phyloP scores from a whole-genome alignment of 2,888 invertebrate genomes.

The Bombyx huttoni region DNA sequence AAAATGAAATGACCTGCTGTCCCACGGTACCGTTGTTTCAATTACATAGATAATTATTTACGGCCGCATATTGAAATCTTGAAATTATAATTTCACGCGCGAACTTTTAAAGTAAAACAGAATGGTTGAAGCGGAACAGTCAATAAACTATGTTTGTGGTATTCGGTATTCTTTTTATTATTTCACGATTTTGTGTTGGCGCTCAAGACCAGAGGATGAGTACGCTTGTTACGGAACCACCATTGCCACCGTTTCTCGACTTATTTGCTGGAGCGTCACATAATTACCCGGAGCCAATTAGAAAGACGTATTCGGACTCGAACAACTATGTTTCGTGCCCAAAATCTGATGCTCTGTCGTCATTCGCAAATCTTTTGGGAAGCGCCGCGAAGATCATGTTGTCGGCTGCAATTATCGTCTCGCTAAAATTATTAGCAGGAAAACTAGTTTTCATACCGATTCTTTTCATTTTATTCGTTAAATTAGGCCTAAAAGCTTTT shows the following conservation, averaged over 20 bases:
- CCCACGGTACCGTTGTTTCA: slow-evolving; percentile 36
- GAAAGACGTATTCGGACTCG: slow-evolving; percentile 49
- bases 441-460: slow-evolving; percentile 55
- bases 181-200: slow-evolving; percentile 17
- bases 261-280: slow-evolving; percentile 50
- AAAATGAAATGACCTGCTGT: slow-evolving; percentile 26
- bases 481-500: slow-evolving; percentile 52
- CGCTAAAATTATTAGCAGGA: slow-evolving; percentile 49
- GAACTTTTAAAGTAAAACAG: slow-evolving; percentile 54
- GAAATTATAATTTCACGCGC: slow-evolving; percentile 57
- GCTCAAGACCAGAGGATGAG: slow-evolving; percentile 51
- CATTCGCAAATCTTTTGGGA: slow-evolving; percentile 51
- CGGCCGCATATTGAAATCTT: slow-evolving; percentile 40
- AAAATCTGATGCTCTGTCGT: slow-evolving; percentile 44
- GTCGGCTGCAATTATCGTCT: slow-evolving; percentile 48
- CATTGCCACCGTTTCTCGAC: slow-evolving; percentile 44
- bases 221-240: slow-evolving; percentile 30
- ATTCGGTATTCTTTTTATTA: slow-evolving; percentile 41
- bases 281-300: slow-evolving; percentile 42
- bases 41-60: slow-evolving; percentile 40
- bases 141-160: slow-evolving; percentile 47
- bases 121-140: slow-evolving; percentile 52
- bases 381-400: slow-evolving; percentile 64
- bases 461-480: slow-evolving; percentile 43
- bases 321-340: slow-evolving; percentile 42